phyloP scores from a whole-genome alignment of 2,888 invertebrate species.

The Galerucella nymphaeae region DNA sequence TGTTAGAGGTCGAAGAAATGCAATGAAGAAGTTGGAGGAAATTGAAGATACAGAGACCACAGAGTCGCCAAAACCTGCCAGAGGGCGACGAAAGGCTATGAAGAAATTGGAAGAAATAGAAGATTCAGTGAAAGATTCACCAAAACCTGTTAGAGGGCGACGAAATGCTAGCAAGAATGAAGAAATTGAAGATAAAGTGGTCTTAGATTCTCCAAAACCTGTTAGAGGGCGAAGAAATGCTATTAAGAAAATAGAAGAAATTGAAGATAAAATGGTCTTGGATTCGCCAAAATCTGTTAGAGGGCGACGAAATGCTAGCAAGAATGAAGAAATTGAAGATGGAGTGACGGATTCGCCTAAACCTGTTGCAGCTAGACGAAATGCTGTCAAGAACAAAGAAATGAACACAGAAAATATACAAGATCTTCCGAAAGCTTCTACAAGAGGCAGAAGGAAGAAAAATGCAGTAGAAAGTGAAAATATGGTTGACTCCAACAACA shows the following conservation, averaged over 20 bases:
- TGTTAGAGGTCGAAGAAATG: neutral
- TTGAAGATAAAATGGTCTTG: neutral
- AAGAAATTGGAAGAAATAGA: conserved; percentile 2
- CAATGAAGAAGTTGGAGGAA: neutral
- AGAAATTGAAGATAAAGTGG: conserved; percentile 12
- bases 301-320: neutral
- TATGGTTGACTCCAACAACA: too few relatives aligned
- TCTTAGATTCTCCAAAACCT: neutral
- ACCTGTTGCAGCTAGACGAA: conserved; percentile 23
- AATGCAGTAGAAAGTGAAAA: conserved; percentile 12
- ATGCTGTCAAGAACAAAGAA: neutral
- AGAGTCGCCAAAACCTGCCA: neutral
- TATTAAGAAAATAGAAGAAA: neutral
- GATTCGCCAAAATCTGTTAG: neutral
- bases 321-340: conserved; percentile 9
- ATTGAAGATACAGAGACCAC: neutral
- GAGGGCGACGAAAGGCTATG: neutral
- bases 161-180: conserved; percentile 9
- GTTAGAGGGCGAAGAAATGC: neutral
- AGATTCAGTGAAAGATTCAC: neutral
- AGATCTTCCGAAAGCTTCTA: conserved; percentile 12
- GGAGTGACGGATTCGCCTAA: neutral
- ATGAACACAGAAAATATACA: conserved; percentile 14
- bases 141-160: conserved; percentile 25
- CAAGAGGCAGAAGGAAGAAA: conserved; percentile 13